A percentile compares a stretch with the other conserved stretches of the same genome.
Evolutionary conservation across 2,797 vertebrate species (phyloP).

Genomic region (Salarias fasciatus): DNA sequence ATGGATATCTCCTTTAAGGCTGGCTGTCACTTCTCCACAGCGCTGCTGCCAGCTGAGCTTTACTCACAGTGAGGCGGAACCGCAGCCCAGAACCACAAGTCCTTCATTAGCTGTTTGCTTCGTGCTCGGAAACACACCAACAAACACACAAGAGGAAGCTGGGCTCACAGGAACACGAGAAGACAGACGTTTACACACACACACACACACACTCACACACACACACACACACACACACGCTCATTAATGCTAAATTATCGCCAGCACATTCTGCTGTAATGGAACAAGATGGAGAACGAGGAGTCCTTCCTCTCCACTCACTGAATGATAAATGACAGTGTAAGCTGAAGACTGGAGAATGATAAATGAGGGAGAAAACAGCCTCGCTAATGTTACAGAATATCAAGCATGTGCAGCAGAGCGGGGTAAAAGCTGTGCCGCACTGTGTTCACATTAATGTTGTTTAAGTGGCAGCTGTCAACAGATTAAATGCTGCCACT

Average conservation of each 20-base stretch:
- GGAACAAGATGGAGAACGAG: slow-evolving; percentile 56
- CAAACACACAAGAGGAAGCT: background rate
- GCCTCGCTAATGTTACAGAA: slow-evolving; percentile 36
- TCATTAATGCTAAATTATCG: slow-evolving; percentile 64
- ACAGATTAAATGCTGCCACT: background rate
- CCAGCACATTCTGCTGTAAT: slow-evolving; percentile 58
- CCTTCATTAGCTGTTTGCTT: slow-evolving; percentile 56
- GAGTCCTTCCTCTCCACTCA: slow-evolving; percentile 49
- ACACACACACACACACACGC: slow-evolving; percentile 5
- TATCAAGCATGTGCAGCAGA: slow-evolving; percentile 22
- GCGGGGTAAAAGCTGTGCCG: slow-evolving; percentile 10
- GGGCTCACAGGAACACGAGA: too few relatives aligned
- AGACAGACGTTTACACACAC: too few relatives aligned
- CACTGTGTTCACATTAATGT: slow-evolving; percentile 3
- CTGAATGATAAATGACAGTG: slow-evolving; percentile 62
- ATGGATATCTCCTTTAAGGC: background rate
- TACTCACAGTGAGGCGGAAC: slow-evolving; percentile 38
- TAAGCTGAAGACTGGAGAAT: slow-evolving; percentile 37
- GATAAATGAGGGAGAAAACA: slow-evolving; percentile 46
- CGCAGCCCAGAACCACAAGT: slow-evolving; percentile 56
- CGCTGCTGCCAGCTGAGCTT: slow-evolving; percentile 14
- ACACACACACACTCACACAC: slow-evolving; percentile 13
- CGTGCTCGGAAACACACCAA: too few relatives aligned
- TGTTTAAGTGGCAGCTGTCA: slow-evolving; percentile 21
- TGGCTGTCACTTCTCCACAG: slow-evolving; percentile 18